phyloP scores from a whole-genome alignment of 2,888 invertebrate genomes.

The Acanthosepion lycidas region DNA sequence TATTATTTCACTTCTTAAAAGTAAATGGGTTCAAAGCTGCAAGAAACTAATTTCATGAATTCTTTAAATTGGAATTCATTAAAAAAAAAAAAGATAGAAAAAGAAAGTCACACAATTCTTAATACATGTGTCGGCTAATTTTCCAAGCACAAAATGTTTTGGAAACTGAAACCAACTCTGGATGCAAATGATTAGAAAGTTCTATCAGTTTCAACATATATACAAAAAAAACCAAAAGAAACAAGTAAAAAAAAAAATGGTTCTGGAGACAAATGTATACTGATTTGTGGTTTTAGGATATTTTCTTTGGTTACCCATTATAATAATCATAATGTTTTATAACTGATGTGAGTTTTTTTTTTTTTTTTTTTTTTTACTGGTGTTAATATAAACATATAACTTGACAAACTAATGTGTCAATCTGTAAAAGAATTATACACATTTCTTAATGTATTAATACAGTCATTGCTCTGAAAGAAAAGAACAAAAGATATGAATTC shows the following conservation, averaged over 20 bases:
- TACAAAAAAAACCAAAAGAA: too few relatives aligned
- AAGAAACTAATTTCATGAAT: not conserved
- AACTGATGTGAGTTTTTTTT: too few relatives aligned
- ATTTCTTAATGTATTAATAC: not conserved
- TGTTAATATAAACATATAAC: not conserved
- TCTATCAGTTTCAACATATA: too few relatives aligned
- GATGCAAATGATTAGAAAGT: too few relatives aligned
- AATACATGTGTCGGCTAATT: not conserved
- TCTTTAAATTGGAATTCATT: not conserved
- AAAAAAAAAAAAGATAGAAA: not conserved
- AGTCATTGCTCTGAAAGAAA: not conserved
- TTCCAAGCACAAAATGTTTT: not conserved
- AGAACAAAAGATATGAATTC: not conserved
- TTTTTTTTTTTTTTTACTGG: too few relatives aligned
- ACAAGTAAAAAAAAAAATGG: too few relatives aligned
- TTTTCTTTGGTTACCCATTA: too few relatives aligned
- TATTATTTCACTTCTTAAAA: too few relatives aligned
- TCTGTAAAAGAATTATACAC: not conserved
- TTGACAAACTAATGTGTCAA: not conserved
- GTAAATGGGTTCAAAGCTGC: not conserved
- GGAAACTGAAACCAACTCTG: too few relatives aligned
- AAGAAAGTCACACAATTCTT: not conserved
- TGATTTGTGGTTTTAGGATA: too few relatives aligned
- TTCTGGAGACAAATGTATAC: too few relatives aligned
- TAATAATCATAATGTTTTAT: too few relatives aligned